Conservation (phyloP, 2,113 vertebrate species). For the Solea solea region DNA sequence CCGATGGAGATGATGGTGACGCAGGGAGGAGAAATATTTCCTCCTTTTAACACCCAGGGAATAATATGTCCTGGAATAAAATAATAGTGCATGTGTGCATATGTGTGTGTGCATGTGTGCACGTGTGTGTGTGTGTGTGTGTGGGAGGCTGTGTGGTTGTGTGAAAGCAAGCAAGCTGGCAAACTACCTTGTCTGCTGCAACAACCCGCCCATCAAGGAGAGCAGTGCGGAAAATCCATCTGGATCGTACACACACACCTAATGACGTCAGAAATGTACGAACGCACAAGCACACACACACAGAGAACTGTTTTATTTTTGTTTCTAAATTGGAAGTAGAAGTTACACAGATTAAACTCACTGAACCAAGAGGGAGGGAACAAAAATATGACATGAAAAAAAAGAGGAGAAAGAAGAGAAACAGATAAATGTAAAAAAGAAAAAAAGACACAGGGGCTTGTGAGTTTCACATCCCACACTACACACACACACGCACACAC, state of each 20-base stretch:
- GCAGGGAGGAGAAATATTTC: conserved; percentile 33
- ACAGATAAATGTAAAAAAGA: conserved; percentile 9
- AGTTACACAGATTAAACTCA: conserved; percentile 57
- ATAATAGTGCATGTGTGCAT: neutral
- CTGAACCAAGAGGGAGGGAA: conserved; percentile 39
- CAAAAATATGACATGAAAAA: conserved; percentile 18
- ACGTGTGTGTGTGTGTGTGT: conserved; percentile 19
- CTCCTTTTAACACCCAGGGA: conserved; percentile 25
- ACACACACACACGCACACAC: conserved; percentile 42
- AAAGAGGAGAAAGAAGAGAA: conserved; percentile 4
- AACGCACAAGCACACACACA: conserved; percentile 26
- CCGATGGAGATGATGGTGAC: conserved; percentile 20
- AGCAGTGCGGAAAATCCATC: conserved; percentile 73
- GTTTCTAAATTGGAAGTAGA: conserved; percentile 61
- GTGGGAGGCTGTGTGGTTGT: no score
- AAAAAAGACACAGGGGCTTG: conserved; percentile 33
- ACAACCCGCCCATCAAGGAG: conserved; percentile 54
- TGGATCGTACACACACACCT: conserved; percentile 53
- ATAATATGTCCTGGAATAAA: conserved; percentile 50
- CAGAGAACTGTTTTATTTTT: conserved; percentile 52
- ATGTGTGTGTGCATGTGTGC: conserved; percentile 1
- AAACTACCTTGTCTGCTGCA: conserved; percentile 49
- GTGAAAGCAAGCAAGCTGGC: conserved; percentile 46
- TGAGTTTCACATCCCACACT: neutral
- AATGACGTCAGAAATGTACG: conserved; percentile 53